Percentiles rank a stretch among this genome's conserved stretches.
Conservation (phyloP, 2,113 vertebrate genomes). For the Platysternon megacephalum region DNA sequence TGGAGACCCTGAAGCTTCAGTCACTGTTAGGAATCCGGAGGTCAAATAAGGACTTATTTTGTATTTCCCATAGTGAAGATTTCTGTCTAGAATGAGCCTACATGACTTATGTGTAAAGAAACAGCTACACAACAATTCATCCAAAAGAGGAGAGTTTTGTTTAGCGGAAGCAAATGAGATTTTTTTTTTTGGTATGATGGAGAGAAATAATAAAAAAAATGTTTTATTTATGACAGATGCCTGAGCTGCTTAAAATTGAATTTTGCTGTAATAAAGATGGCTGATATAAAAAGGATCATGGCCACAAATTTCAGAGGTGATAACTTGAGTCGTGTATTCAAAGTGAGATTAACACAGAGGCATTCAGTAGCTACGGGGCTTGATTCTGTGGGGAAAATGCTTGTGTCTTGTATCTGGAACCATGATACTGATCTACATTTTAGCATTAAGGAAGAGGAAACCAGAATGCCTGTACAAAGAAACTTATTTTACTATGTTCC, state of each 20-base stretch:
- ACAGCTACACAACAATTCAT: slow-evolving; percentile 24
- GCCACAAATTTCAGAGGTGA: neutral
- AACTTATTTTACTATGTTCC: neutral
- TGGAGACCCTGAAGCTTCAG: neutral
- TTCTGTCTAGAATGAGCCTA: slow-evolving; percentile 13
- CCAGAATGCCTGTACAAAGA: neutral
- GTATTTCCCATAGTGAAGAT: slow-evolving; percentile 10
- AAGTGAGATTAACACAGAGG: neutral
- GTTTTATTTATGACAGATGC: slow-evolving; percentile 76
- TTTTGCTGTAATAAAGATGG: slow-evolving; percentile 30
- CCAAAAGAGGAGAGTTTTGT: slow-evolving; percentile 18
- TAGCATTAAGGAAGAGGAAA: neutral
- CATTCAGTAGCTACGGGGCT: neutral
- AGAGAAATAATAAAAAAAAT: slow-evolving; percentile 74
- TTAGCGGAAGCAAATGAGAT: slow-evolving; percentile 52
- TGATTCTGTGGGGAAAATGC: rapidly evolving
- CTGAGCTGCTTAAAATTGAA: slow-evolving; percentile 60
- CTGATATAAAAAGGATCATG: neutral
- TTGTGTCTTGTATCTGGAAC: neutral
- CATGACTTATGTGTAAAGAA: neutral
- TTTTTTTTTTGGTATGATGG: slow-evolving; percentile 54
- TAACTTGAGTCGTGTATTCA: neutral
- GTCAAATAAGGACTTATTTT: neutral
- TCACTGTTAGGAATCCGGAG: neutral
- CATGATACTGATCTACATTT: neutral